phyloP scores from a whole-genome alignment of 2,797 vertebrate genomes.

The Sternotherus odoratus region DNA sequence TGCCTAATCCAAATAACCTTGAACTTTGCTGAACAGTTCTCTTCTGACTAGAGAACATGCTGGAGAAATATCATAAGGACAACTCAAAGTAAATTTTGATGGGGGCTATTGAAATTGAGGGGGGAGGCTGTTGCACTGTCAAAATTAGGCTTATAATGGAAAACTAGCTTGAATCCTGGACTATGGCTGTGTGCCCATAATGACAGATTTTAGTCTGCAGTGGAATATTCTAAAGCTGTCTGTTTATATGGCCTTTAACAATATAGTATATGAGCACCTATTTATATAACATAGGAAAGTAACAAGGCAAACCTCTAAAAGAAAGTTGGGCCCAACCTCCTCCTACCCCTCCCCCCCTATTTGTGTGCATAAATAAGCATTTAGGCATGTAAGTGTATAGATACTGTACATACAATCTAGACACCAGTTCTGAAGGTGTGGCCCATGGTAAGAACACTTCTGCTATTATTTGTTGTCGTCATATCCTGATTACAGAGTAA shows the following conservation, averaged over 20 bases:
- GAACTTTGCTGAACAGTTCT: background rate
- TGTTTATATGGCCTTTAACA: background rate
- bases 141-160: background rate
- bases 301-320: background rate
- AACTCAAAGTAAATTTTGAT: background rate
- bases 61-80: background rate
- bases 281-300: background rate
- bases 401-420: background rate
- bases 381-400: background rate
- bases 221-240: background rate
- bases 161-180: background rate
- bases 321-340: background rate
- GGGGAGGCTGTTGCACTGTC: background rate
- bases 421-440: background rate
- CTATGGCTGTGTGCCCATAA: background rate
- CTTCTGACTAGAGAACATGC: background rate
- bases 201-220: background rate
- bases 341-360: fast-evolving
- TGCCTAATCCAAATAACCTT: constrained; percentile 9
- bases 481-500: background rate
- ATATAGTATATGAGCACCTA: background rate
- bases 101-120: background rate
- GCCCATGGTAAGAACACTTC: background rate
- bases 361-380: background rate
- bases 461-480: background rate